phyloP scores from a whole-genome alignment of 2,888 invertebrate genomes.

The Tuberolachnus salignus region DNA sequence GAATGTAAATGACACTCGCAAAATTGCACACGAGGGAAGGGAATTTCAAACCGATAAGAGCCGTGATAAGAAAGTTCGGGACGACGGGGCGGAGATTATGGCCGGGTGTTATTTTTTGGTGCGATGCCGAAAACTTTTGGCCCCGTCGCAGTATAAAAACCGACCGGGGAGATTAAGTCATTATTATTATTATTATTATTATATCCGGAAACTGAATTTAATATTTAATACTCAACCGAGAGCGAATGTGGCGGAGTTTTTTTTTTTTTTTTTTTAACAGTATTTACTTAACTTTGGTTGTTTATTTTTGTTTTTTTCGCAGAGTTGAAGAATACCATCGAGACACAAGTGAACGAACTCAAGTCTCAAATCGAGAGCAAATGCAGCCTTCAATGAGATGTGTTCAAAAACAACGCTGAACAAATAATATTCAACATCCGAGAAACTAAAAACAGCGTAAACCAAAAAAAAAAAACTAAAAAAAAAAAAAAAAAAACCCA shows the following conservation, averaged over 20 bases:
- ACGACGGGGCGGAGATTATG: not conserved
- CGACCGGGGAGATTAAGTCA: slow-evolving; percentile 24
- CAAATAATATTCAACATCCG: slow-evolving; percentile 9
- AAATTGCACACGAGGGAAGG: not conserved
- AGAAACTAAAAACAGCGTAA: slow-evolving; percentile 47
- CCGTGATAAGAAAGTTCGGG: slow-evolving; percentile 37
- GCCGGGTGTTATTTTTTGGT: slow-evolving; percentile 22
- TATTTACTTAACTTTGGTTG: slow-evolving; percentile 59
- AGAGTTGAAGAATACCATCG: slow-evolving; percentile 97
- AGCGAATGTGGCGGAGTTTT: slow-evolving; percentile 4
- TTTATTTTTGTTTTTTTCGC: slow-evolving; percentile 64
- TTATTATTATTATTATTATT: slow-evolving; percentile 15
- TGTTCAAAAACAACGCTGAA: slow-evolving; percentile 18
- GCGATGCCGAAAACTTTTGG: slow-evolving; percentile 22
- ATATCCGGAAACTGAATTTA: slow-evolving; percentile 20
- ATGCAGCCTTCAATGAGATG: slow-evolving; percentile 90
- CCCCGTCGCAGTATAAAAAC: not conserved
- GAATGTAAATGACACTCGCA: slow-evolving; percentile 14
- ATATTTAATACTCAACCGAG: not conserved
- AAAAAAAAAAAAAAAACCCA: not conserved
- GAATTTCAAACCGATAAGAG: slow-evolving; percentile 23
- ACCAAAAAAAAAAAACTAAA: slow-evolving; percentile 4
- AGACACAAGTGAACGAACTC: slow-evolving; percentile 95
- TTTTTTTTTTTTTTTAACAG: slow-evolving; percentile 20
- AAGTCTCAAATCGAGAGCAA: slow-evolving; percentile 96